These are phyloP conservation scores for Rapana venosa DNA, from an alignment of 2,888 invertebrate species.

Conservation along the genomic window DNA sequence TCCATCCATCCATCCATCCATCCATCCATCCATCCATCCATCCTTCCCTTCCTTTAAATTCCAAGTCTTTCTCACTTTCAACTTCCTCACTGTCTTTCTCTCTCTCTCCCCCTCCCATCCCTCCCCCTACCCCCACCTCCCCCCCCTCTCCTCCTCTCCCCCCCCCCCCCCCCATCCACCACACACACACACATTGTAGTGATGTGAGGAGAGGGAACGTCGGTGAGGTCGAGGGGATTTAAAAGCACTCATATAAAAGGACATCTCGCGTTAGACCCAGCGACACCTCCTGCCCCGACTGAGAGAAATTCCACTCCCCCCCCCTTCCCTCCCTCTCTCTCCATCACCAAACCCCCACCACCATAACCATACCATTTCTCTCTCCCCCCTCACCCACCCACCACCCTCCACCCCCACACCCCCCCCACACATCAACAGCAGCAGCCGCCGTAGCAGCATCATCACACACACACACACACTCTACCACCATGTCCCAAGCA, in stretches of 20 bases:
- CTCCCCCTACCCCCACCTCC: not conserved
- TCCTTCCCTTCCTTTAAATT: not conserved
- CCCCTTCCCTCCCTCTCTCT: not conserved
- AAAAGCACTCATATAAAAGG: slow-evolving; percentile 36
- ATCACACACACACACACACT: no score
- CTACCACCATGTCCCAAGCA: not conserved
- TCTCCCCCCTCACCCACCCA: not conserved
- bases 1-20: no score
- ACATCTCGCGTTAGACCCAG: slow-evolving; percentile 23
- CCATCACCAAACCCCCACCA: not conserved
- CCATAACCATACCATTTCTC: not conserved
- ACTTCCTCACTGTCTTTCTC: no score
- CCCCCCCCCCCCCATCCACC: not conserved
- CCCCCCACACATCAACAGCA: not conserved
- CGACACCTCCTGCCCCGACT: slow-evolving; percentile 16
- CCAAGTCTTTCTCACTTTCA: not conserved
- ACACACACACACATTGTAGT: no score
- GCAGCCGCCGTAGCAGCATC: not conserved
- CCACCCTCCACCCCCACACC: not conserved
- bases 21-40: not conserved
- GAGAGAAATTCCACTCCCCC: not conserved
- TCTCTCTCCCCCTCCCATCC: not conserved
- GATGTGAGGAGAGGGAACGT: not conserved
- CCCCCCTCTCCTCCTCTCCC: not conserved
- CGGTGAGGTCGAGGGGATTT: slow-evolving; percentile 17